Conservation (phyloP, 2,888 invertebrate genomes). For the Itoplectis maculator region DNA sequence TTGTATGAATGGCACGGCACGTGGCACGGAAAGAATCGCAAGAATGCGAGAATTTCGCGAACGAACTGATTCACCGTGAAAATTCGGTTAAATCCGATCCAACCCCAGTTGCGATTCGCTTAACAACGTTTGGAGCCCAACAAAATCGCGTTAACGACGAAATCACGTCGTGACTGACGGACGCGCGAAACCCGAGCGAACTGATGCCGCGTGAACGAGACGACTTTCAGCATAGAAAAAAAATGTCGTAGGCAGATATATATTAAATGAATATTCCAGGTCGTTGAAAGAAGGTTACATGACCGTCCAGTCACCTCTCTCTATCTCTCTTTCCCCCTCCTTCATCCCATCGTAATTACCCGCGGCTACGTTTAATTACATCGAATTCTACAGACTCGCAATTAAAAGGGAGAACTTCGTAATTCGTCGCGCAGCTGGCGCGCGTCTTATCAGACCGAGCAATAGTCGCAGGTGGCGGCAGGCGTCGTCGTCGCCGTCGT, state of each 20-base stretch:
- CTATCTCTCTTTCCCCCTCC: background rate
- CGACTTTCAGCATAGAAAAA: too few relatives aligned
- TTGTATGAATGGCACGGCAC: background rate
- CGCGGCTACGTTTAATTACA: constrained; percentile 75
- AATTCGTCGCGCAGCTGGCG: constrained; percentile 71
- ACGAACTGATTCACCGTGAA: constrained; percentile 21
- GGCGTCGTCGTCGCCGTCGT: too few relatives aligned
- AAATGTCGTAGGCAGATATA: background rate
- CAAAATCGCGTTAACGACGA: constrained; percentile 74
- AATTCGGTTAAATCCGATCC: constrained; percentile 70
- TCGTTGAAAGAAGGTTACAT: constrained; percentile 7
- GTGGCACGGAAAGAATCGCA: background rate
- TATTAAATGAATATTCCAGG: constrained; percentile 1
- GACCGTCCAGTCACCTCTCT: background rate
- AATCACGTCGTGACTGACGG: constrained; percentile 46
- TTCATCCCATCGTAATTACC: background rate
- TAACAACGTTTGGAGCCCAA: constrained; percentile 70
- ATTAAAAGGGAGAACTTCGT: constrained; percentile 76
- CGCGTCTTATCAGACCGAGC: constrained; percentile 66
- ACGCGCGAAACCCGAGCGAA: background rate
- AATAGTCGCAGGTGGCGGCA: constrained; percentile 51
- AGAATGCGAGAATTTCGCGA: background rate
- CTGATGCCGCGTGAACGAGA: too few relatives aligned
- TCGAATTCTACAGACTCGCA: constrained; percentile 69
- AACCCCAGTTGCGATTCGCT: constrained; percentile 72